Conservation (phyloP, 1,140 invertebrate species). For the Drosophila pandora region DNA sequence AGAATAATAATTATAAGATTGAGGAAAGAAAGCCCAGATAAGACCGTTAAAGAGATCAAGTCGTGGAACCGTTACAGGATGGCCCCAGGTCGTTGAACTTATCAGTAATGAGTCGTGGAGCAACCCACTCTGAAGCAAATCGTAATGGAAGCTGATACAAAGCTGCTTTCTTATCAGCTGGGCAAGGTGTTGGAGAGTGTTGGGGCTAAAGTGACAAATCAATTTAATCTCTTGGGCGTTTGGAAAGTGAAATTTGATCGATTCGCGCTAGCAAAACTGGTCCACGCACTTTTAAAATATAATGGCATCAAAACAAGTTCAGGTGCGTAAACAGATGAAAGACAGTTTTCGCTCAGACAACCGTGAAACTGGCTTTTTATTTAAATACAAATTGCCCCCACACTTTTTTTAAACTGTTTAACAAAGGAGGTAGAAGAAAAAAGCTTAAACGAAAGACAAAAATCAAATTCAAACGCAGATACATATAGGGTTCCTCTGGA, state of each 20-base stretch:
- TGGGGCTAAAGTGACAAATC: conserved; percentile 49
- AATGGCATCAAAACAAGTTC: conserved; percentile 46
- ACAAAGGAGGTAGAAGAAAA: not conserved
- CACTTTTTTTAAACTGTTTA: not conserved
- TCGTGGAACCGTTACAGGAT: not conserved
- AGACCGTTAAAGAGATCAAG: not conserved
- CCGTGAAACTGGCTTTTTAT: conserved; percentile 42
- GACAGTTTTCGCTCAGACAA: conserved; percentile 49
- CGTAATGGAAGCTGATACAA: conserved; percentile 1
- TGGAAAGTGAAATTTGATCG: conserved; percentile 65
- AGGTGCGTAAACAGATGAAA: conserved; percentile 56
- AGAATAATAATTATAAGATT: not conserved
- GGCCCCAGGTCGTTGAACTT: not conserved
- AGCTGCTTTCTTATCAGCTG: conserved; percentile 1
- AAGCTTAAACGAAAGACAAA: not conserved
- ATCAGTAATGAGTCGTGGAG: not conserved
- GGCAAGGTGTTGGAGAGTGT: conserved; percentile 3
- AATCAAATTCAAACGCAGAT: not conserved
- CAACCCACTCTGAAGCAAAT: not conserved
- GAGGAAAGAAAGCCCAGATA: not conserved
- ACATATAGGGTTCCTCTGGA: not conserved
- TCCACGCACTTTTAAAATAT: conserved; percentile 37
- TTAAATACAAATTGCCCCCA: conserved; percentile 25
- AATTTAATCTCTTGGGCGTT: conserved; percentile 23
- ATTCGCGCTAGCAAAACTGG: conserved; percentile 50